These are phyloP conservation scores for Nycticryphes semicollaris DNA, from an alignment of 2,113 vertebrate genomes.

Conservation along the genomic window DNA sequence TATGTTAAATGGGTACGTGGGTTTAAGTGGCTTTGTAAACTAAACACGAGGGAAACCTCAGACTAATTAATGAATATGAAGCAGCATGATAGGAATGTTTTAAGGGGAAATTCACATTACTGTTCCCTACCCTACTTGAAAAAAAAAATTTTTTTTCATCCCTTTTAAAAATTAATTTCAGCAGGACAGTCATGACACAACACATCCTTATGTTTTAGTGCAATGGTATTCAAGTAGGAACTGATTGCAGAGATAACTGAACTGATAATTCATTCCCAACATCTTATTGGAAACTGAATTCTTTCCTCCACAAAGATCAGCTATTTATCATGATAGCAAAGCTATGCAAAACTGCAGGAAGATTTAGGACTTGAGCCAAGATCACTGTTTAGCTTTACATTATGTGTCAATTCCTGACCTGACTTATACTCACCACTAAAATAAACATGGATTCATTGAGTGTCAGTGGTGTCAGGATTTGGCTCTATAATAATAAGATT, in stretches of 20 bases:
- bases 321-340: not conserved
- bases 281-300: not conserved
- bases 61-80: conserved; percentile 88
- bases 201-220: not conserved
- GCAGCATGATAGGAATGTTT: conserved; percentile 74
- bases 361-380: not conserved
- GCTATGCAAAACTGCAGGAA: not conserved
- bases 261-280: not conserved
- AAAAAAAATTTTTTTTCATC: not conserved
- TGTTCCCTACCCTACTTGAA: not conserved
- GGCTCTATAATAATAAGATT: not conserved
- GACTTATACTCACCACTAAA: not conserved
- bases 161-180: not conserved
- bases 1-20: conserved; percentile 92
- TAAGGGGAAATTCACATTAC: conserved; percentile 20
- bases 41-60: conserved; percentile 83
- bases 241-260: not conserved
- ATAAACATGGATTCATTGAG: not conserved
- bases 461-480: not conserved
- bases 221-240: not conserved
- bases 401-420: not conserved
- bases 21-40: conserved; percentile 93
- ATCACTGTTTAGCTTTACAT: conserved; percentile 6
- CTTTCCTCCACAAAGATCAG: not conserved
- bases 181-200: not conserved